Base-by-base conservation (phyloP, 2,888 invertebrate species). In the Bugulina stolonifera region DNA sequence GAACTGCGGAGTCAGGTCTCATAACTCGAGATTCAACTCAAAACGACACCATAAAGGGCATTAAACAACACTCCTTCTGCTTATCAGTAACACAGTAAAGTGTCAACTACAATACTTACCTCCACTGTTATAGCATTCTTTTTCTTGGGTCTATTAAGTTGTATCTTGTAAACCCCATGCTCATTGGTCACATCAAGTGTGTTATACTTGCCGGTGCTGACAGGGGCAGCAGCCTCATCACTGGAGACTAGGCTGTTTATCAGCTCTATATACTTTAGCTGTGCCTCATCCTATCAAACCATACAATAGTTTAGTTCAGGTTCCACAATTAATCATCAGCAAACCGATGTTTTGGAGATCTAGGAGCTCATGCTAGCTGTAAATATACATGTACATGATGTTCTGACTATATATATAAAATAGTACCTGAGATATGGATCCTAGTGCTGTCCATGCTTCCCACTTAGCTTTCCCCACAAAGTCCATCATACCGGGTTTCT, bases 61-160 rank as follows among this genome's bases (percentile, higher is more conserved):
- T n/a, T n/a, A n/a, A n/a, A n/a, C n/a, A n/a, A n/a, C n/a, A n/a
- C n/a, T n/a, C n/a, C n/a, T n/a, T n/a, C n/a, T n/a, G n/a, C n/a
- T n/a, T n/a, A n/a, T n/a, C n/a, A n/a, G n/a, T n/a, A n/a, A n/a
- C n/a, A n/a, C n/a, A n/a, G n/a, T n/a, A n/a, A n/a, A n/a, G n/a
- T n/a, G n/a, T n/a, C n/a, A n/a, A n/a, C n/a, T n/a, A n/a, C n/a
- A n/a, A n/a, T 32, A 27, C 32, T 14, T 78, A 87, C 87, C 78
- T 85, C 78, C 1, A 74, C 70, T 70, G 88, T 89, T 0, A 94
- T 83, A 0, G 94, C 92, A 88, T 95, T 95, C 80, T 90, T 92
- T 83, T 89, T 92, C 1, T 83, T 82, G 0, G 93, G 93, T 80
- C 91, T 89, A 81, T 93, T 91, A 55, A 93, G 88, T 1, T 75